Evolutionary conservation across 2,888 invertebrate genomes (phyloP).

Genomic region (Drosophila fungiperda): DNA sequence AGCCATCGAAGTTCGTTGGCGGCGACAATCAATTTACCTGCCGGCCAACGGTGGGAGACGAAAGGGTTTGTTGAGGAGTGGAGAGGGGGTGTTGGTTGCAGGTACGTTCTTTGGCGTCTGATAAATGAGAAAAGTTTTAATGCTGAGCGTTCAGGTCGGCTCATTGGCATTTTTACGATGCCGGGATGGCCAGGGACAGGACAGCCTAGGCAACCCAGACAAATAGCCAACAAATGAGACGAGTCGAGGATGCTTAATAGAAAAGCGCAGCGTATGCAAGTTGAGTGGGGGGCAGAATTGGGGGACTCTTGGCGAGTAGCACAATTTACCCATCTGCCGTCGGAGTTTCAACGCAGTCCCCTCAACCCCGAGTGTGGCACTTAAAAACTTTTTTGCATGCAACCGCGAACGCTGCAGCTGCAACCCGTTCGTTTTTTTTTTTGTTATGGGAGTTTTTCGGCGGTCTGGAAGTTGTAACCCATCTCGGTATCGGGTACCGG

Average conservation of each 20-base stretch:
- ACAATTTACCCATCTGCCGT: neutral
- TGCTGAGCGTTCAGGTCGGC: slow-evolving; percentile 71
- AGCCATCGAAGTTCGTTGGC: slow-evolving; percentile 69
- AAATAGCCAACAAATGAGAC: slow-evolving; percentile 76
- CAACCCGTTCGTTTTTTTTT: slow-evolving; percentile 40
- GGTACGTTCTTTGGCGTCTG: slow-evolving; percentile 48
- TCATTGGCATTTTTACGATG: slow-evolving; percentile 79
- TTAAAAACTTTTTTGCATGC: slow-evolving; percentile 75
- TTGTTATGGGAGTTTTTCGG: slow-evolving; percentile 5
- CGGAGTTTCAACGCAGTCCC: neutral
- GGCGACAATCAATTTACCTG: slow-evolving; percentile 76
- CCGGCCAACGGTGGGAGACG: slow-evolving; percentile 24
- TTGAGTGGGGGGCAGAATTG: slow-evolving; percentile 11
- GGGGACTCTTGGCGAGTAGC: slow-evolving; percentile 2
- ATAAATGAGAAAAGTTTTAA: slow-evolving; percentile 79
- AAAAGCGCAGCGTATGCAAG: slow-evolving; percentile 73
- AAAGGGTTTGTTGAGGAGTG: neutral
- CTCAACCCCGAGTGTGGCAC: slow-evolving; percentile 59
- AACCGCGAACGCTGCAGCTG: slow-evolving; percentile 66
- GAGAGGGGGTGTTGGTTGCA: neutral
- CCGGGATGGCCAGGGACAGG: slow-evolving; percentile 17
- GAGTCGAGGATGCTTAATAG: slow-evolving; percentile 71
- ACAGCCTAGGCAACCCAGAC: slow-evolving; percentile 51
- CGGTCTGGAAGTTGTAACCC: neutral
- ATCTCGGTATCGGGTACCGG: slow-evolving; percentile 5